Conservation (phyloP, 2,888 invertebrate genomes). For the Hydriomena furcata region DNA sequence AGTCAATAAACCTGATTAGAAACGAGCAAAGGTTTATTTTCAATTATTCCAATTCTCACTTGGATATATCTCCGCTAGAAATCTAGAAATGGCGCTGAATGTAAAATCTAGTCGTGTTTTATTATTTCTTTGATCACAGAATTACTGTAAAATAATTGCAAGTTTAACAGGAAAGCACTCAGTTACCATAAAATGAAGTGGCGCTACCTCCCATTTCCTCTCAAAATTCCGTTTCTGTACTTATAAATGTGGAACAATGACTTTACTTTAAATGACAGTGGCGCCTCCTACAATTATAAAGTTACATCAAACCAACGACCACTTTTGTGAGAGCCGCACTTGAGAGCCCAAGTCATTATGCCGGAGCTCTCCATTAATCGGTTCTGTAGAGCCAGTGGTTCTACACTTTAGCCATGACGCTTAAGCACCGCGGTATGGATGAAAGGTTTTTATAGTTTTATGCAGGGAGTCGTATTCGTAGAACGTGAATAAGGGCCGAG, state of each 20-base stretch:
- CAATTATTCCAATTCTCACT: too few relatives aligned
- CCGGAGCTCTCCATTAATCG: constrained; percentile 36
- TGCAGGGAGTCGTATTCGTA: not conserved
- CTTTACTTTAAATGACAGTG: constrained; percentile 42
- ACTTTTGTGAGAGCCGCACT: constrained; percentile 9
- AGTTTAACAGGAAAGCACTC: constrained; percentile 7
- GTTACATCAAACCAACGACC: constrained; percentile 44
- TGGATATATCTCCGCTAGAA: too few relatives aligned
- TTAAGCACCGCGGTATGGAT: constrained; percentile 40
- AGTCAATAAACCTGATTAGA: too few relatives aligned
- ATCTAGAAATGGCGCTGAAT: too few relatives aligned
- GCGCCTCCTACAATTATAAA: constrained; percentile 47
- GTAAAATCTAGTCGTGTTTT: not conserved
- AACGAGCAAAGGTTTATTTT: too few relatives aligned
- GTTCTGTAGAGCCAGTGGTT: constrained; percentile 43
- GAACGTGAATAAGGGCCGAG: not conserved
- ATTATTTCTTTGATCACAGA: not conserved
- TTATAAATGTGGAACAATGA: constrained; percentile 50
- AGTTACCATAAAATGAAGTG: constrained; percentile 10
- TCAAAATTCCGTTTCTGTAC: constrained; percentile 18
- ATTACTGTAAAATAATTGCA: constrained; percentile 7
- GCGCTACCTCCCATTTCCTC: constrained; percentile 5
- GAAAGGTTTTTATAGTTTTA: constrained; percentile 53
- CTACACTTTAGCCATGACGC: constrained; percentile 47
- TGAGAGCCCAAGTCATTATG: not conserved